Base-by-base conservation (phyloP, 2,113 vertebrate species). In the Carassius gibelio region DNA sequence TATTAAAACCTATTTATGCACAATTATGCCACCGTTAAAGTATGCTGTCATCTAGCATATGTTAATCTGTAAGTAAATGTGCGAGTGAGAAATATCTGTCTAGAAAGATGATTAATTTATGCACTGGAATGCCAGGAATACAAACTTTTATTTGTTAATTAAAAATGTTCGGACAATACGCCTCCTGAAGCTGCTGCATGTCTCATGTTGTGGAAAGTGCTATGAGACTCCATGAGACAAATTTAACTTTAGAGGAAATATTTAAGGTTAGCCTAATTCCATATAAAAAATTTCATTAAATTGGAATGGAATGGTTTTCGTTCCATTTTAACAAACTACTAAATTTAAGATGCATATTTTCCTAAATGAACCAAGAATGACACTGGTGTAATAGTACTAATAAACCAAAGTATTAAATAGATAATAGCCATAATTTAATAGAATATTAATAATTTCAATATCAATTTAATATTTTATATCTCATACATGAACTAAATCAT, bases 1-100 rank as follows among this genome's bases (percentile, higher is more conserved):
- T 71, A 57, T 86, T 84, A 75, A 84, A 69, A 30, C 17, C 80
- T 52, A 52, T 61, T 88, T 83, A 61, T 83, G 34, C 48, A 57
- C 2, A 71, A 71, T n/a, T 59, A 76, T 26, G 8, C 14, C 1
- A 19, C 30, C 13, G 50, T 38, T 38, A 8, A 17, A 9, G 68
- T 84, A 15, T 66, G 55, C 59, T 21, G 72, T 69, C 78, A 66
- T 42, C 45, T 14, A 21, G 23, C 13, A 55, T 50, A 50, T 76
- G 0, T 79, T 84, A 74, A 83, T 2, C 45, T 64, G 30, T 78
- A 57, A 5, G 55, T 80, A 72, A 14, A 21, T 68, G 57, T 11
- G 38, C 64, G 17, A 57, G 68, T 21, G 5, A 45, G n/a, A 74
- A 74, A 48, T 45, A 3, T 3, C 21, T 7, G 10, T 14, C 38